Evolutionary conservation across 2,888 invertebrate species (phyloP).

Genomic region (Caenorhabditis plicata): DNA sequence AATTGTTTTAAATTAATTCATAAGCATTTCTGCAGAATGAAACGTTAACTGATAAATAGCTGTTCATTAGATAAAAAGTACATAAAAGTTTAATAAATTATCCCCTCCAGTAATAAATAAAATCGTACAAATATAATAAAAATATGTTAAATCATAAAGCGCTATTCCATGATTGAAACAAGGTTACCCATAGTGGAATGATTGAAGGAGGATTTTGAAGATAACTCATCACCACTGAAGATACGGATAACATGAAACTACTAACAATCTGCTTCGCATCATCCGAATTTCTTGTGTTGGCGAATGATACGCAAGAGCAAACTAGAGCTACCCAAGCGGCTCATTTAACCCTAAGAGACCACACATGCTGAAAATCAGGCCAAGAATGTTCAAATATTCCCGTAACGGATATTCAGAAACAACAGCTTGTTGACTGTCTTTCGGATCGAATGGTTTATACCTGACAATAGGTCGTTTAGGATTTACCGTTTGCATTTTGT

Average conservation of each 20-base stretch:
- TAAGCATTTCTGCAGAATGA: too few species aligned
- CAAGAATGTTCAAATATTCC: conserved; percentile 93
- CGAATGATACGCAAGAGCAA: conserved; percentile 97
- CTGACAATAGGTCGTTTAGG: too few species aligned
- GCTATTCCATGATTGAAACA: conserved; percentile 24
- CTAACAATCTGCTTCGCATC: conserved; percentile 89
- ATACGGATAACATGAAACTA: conserved; percentile 85
- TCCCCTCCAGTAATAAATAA: too few species aligned
- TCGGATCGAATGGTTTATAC: conserved; percentile 54
- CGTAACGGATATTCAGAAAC: conserved; percentile 85
- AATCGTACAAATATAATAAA: too few species aligned
- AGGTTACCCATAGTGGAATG: conserved; percentile 79
- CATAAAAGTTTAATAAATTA: too few species aligned
- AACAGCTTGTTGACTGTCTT: conserved; percentile 36
- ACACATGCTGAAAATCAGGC: conserved; percentile 99
- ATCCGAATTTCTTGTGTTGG: conserved; percentile 91
- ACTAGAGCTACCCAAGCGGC: conserved; percentile 98
- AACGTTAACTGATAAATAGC: too few species aligned
- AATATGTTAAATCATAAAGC: too few species aligned
- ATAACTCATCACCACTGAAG: conserved; percentile 98
- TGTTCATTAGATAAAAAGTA: too few species aligned
- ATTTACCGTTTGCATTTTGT: too few species aligned
- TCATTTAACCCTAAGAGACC: conserved; percentile 92
- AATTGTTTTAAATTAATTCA: too few species aligned
- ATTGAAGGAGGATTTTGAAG: conserved; percentile 98